Evolutionary conservation across 2,888 invertebrate genomes (phyloP).

Genomic region (Melipona beecheii): DNA sequence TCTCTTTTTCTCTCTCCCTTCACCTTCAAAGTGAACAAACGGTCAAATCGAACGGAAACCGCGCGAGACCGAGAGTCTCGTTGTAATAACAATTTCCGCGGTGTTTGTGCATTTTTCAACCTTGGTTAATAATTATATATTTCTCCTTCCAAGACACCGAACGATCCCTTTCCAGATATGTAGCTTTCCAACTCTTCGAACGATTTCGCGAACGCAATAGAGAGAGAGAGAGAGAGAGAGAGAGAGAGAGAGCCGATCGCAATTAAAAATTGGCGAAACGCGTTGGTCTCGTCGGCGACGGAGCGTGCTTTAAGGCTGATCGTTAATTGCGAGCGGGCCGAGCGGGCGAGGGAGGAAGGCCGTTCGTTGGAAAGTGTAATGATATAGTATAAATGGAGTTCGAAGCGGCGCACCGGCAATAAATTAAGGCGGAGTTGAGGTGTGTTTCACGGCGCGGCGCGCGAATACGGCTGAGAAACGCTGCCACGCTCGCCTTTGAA

Average conservation of each 20-base stretch:
- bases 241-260: not conserved
- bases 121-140: not conserved
- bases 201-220: not conserved
- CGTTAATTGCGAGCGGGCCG: constrained; percentile 48
- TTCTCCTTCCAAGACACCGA: too few species aligned
- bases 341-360: constrained; percentile 36
- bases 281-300: not conserved
- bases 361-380: constrained; percentile 43
- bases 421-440: constrained; percentile 58
- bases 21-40: not conserved
- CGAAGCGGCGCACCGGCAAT: constrained; percentile 51
- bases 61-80: not conserved
- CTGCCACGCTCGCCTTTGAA: constrained; percentile 48
- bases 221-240: not conserved
- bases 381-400: constrained; percentile 58
- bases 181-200: not conserved
- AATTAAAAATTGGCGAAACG: constrained; percentile 11
- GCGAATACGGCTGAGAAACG: constrained; percentile 50
- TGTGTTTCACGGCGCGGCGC: constrained; percentile 22
- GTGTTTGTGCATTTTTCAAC: not conserved
- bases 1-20: not conserved
- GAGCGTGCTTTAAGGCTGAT: constrained; percentile 40
- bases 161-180: too few species aligned
- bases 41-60: not conserved
- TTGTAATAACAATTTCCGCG: not conserved